Evolutionary conservation across 2,888 invertebrate species (phyloP), one percentile per base, ranked within the genome.

Genomic region (Pyrochroa serraticornis): DNA sequence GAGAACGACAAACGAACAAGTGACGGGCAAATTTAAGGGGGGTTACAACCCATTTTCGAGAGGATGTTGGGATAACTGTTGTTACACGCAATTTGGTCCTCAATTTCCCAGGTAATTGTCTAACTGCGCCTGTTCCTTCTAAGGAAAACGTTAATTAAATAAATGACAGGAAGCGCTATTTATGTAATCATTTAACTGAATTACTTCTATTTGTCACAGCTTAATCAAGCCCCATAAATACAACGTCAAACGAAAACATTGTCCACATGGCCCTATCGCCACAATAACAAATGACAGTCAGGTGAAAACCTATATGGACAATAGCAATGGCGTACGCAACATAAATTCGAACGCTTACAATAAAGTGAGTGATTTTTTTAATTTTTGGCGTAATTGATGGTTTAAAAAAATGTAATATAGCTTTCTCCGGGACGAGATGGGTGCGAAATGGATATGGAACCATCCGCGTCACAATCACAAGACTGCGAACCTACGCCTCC

Each of bases 1-100:
- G 35, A 86, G 98, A 66, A 99, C 99, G 54, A 99, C 99, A 65
- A 99, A 99, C 82, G 99, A 99, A 82, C 99, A 99, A 85, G 98
- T 99, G 62, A 99, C 99, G 9, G 97, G 97, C 55, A 98, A 98
- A 83, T 99, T 98, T 83, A 94, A 96, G 75, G 96, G 96, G 51
- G 98, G 97, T 35, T 96, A 94, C 81, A 99, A 99, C 85, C 99
- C 99, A 50, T 99, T 98, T 83, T 96, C 95, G 3, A 85, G 90
- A 75, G 97, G 97, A 31, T 98, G 97, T 80, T 91, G 92, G 86
- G 87, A 90, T 75, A 99, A 99, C 81, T 96, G 97, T 81, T 93
- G 93, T 79, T 93, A 94, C 77, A 90, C 94, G 63, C 90, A 98
- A 75, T 98, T 95, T 80, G 97, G 97, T 66, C 97, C 97, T 52